Percentiles rank a stretch among this genome's conserved stretches.
Conservation (phyloP, 2,888 invertebrate species). For the Sceliomorpha sp. region DNA sequence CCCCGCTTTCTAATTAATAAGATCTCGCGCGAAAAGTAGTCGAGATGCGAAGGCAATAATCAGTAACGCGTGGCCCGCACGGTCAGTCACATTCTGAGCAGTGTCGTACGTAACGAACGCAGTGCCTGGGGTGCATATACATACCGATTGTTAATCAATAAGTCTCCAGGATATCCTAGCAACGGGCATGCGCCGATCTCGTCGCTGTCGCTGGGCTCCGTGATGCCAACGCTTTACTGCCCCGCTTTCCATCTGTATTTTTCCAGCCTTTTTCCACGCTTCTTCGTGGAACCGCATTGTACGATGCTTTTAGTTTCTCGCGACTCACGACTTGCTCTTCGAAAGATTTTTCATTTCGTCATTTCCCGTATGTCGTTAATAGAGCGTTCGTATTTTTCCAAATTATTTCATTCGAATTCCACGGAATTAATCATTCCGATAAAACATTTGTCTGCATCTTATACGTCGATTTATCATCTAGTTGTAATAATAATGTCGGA, state of each 20-base stretch:
- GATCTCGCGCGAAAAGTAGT: slow-evolving; percentile 13
- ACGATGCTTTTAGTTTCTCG: no score
- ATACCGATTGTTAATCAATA: slow-evolving; percentile 55
- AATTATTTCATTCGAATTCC: no score
- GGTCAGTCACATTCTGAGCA: slow-evolving; percentile 41
- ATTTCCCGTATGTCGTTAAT: no score
- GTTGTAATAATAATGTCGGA: no score
- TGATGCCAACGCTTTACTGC: slow-evolving; percentile 39
- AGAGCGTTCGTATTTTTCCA: no score
- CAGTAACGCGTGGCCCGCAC: slow-evolving; percentile 23
- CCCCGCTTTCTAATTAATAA: slow-evolving; percentile 3
- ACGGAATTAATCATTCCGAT: no score
- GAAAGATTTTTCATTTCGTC: no score
- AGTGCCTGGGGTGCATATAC: slow-evolving; percentile 36
- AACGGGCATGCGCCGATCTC: slow-evolving; percentile 48
- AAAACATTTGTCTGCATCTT: no score
- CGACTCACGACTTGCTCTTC: no score
- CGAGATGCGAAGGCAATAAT: slow-evolving; percentile 9
- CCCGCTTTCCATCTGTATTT: slow-evolving; percentile 39
- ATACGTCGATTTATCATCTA: no score
- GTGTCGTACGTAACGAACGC: slow-evolving; percentile 30
- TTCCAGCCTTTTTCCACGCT: slow-evolving; percentile 31
- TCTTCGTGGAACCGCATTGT: slow-evolving; percentile 9
- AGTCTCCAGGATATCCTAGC: slow-evolving; percentile 47
- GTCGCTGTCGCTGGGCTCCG: slow-evolving; percentile 39